phyloP scores from a whole-genome alignment of 2,113 vertebrate species.

The Tachuris rubrigastra region DNA sequence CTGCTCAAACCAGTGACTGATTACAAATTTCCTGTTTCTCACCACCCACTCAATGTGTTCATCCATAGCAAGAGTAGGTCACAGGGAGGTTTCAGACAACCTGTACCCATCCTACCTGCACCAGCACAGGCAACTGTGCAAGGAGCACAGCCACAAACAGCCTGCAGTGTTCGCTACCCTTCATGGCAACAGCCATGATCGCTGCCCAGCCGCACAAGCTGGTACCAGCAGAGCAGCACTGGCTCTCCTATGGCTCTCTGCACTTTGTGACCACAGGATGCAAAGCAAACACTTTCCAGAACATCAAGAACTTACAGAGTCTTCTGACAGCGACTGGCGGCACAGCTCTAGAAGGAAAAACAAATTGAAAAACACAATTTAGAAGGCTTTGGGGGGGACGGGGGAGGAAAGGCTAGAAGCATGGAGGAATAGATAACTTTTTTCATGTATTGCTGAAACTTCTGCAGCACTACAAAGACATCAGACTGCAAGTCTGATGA shows the following conservation, averaged over 20 bases:
- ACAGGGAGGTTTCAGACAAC: not conserved
- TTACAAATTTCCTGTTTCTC: not conserved
- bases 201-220: not conserved
- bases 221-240: not conserved
- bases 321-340: conserved; percentile 87
- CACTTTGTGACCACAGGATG: not conserved
- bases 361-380: not conserved
- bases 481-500: not conserved
- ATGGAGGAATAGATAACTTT: fast-evolving
- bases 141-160: not conserved
- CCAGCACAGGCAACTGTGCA: not conserved
- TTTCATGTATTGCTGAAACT: not conserved
- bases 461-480: not conserved
- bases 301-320: conserved; percentile 84
- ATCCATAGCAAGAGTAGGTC: not conserved
- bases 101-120: not conserved
- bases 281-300: not conserved
- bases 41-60: not conserved
- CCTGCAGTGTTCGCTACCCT: not conserved
- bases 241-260: not conserved
- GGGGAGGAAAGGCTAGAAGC: not conserved
- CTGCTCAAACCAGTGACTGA: not conserved
- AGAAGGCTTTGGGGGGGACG: not conserved
- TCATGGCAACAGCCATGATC: not conserved
- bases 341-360: conserved; percentile 83